These are phyloP conservation scores for Ypsolopha sequella DNA, from an alignment of 2,888 invertebrate species.

Conservation along the genomic window DNA sequence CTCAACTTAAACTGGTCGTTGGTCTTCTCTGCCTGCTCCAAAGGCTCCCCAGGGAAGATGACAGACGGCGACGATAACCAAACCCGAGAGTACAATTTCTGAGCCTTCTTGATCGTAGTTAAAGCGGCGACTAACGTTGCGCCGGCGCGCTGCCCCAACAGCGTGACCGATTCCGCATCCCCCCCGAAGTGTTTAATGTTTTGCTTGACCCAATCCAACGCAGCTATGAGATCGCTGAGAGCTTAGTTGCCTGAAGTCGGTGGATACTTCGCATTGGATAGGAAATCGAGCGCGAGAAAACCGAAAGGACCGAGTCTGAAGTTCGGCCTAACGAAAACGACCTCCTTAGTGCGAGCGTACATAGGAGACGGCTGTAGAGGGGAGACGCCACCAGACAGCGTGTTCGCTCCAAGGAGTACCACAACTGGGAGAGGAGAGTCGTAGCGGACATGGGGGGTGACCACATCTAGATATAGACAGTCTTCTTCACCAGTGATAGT, in stretches of 20 bases:
- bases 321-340: constrained; percentile 89
- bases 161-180: constrained; percentile 80
- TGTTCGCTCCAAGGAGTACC: constrained; percentile 84
- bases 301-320: constrained; percentile 86
- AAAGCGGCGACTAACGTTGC: constrained; percentile 86
- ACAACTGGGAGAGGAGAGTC: constrained; percentile 85
- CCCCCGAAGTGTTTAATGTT: constrained; percentile 91
- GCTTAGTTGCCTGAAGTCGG: constrained; percentile 89
- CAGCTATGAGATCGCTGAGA: constrained; percentile 82
- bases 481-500: constrained; percentile 81
- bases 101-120: constrained; percentile 69
- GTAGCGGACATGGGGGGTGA: constrained; percentile 85
- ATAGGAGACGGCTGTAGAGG: constrained; percentile 81
- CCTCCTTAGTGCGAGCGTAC: constrained; percentile 81
- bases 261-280: constrained; percentile 79
- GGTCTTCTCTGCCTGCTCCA: constrained; percentile 71
- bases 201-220: constrained; percentile 82
- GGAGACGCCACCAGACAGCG: constrained; percentile 82
- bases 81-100: constrained; percentile 78
- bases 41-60: constrained; percentile 75
- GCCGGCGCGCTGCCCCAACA: constrained; percentile 89
- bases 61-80: constrained; percentile 87
- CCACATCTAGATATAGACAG: constrained; percentile 85
- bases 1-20: constrained; percentile 73
- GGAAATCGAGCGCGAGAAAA: constrained; percentile 80